Evolutionary conservation across 2,888 invertebrate species (phyloP).

Genomic region (Meloe dianella): DNA sequence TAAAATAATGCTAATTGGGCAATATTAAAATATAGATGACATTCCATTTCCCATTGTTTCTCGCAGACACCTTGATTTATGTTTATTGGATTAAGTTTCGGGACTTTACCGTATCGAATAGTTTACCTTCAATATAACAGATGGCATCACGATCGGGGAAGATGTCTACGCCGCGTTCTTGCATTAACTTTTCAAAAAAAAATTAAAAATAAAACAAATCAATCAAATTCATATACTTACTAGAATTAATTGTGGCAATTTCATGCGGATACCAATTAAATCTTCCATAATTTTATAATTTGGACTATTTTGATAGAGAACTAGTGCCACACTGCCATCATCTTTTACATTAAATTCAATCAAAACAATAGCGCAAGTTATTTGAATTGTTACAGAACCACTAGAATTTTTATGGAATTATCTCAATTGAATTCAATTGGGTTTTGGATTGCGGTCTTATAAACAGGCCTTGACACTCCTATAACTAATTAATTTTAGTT

Average conservation of each 20-base stretch:
- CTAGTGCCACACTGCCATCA: slow-evolving; percentile 58
- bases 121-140: slow-evolving; percentile 69
- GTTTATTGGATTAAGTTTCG: too few species aligned
- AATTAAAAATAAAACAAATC: not conserved
- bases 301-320: slow-evolving; percentile 67
- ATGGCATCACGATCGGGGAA: slow-evolving; percentile 82
- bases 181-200: slow-evolving; percentile 47
- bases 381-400: slow-evolving; percentile 62
- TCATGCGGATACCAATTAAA: slow-evolving; percentile 66
- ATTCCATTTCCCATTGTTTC: slow-evolving; percentile 75
- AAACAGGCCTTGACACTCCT: too few species aligned
- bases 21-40: slow-evolving; percentile 80
- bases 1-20: slow-evolving; percentile 74
- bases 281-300: slow-evolving; percentile 66
- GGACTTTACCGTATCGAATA: not conserved
- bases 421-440: too few species aligned
- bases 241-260: slow-evolving; percentile 66
- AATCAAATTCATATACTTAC: slow-evolving; percentile 53
- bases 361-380: slow-evolving; percentile 65
- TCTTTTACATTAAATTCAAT: slow-evolving; percentile 62
- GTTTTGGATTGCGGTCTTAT: too few species aligned
- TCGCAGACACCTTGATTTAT: slow-evolving; percentile 62
- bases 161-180: slow-evolving; percentile 76
- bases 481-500: too few species aligned
- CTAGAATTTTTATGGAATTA: slow-evolving; percentile 52